Conservation (phyloP, 1,140 invertebrate genomes). For the Drosophila nigrodunni region DNA sequence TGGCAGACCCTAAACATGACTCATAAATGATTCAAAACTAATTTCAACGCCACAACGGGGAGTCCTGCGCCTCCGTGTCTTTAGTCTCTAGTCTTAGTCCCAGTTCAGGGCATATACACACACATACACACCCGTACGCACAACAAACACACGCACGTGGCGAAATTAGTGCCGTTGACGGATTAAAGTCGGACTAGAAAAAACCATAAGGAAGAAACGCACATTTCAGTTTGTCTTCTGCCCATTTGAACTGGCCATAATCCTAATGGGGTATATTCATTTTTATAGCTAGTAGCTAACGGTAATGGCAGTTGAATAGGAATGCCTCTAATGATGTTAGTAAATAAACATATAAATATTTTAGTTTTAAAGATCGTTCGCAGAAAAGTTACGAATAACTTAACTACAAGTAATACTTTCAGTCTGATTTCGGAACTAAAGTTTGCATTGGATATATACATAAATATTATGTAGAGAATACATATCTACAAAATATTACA, state of each 20-base stretch:
- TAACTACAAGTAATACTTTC: too few species aligned
- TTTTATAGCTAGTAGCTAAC: neutral
- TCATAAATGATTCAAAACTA: slow-evolving; percentile 83
- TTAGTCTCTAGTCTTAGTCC: slow-evolving; percentile 24
- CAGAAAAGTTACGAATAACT: too few species aligned
- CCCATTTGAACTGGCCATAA: neutral
- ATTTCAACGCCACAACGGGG: slow-evolving; percentile 74
- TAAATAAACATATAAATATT: too few species aligned
- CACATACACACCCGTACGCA: slow-evolving; percentile 30
- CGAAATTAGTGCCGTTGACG: slow-evolving; percentile 64
- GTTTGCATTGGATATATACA: too few species aligned
- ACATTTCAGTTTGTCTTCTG: slow-evolving; percentile 25
- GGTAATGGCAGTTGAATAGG: neutral
- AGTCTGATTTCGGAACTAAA: too few species aligned
- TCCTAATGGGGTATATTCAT: slow-evolving; percentile 7
- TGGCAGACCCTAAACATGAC: slow-evolving; percentile 75
- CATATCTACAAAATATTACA: too few species aligned
- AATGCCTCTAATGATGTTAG: too few species aligned
- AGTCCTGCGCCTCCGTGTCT: slow-evolving; percentile 47
- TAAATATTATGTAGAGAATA: too few species aligned
- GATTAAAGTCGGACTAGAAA: slow-evolving; percentile 52
- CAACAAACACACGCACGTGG: slow-evolving; percentile 58
- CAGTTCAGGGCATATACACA: slow-evolving; percentile 9
- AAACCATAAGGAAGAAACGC: slow-evolving; percentile 47
- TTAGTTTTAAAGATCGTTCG: too few species aligned